phyloP scores from a whole-genome alignment of 2,888 invertebrate genomes.

The Cataglyphis altisquamis region DNA sequence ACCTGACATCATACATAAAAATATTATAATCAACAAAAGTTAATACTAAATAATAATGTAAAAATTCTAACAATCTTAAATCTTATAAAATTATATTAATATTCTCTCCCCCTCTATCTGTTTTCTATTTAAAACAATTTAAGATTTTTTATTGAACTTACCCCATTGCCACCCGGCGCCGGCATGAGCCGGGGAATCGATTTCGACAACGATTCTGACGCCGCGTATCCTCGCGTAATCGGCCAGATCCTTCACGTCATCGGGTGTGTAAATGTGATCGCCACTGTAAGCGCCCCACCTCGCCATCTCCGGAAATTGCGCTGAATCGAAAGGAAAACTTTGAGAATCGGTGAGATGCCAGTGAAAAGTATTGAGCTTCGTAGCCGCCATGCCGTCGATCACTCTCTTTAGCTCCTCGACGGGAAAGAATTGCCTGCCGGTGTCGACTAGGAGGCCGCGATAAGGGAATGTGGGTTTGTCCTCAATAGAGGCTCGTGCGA shows the following conservation, averaged over 20 bases:
- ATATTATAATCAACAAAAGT: not conserved
- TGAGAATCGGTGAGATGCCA: slow-evolving; percentile 97
- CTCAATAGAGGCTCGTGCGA: slow-evolving; percentile 90
- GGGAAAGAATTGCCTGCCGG: slow-evolving; percentile 95
- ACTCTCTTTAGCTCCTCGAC: slow-evolving; percentile 91
- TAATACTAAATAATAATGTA: not conserved
- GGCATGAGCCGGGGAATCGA: slow-evolving; percentile 96
- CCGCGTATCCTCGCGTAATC: slow-evolving; percentile 93
- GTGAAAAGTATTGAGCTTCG: slow-evolving; percentile 97
- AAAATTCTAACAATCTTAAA: too few relatives aligned
- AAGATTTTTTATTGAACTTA: slow-evolving; percentile 66
- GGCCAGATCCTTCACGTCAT: slow-evolving; percentile 91
- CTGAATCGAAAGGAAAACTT: slow-evolving; percentile 95
- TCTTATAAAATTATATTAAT: too few relatives aligned
- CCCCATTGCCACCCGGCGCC: slow-evolving; percentile 96
- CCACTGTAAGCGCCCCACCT: slow-evolving; percentile 95
- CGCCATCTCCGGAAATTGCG: slow-evolving; percentile 92
- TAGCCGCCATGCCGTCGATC: slow-evolving; percentile 95
- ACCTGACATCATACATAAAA: slow-evolving; percentile 68
- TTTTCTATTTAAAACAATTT: not conserved
- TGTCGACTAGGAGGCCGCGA: slow-evolving; percentile 96
- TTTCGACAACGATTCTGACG: slow-evolving; percentile 94
- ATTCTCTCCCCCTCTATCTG: too few relatives aligned
- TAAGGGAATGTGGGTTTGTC: slow-evolving; percentile 94
- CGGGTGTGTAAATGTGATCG: slow-evolving; percentile 91